Base-by-base conservation (phyloP, 2,888 invertebrate species). In the Erebia epiphron region DNA sequence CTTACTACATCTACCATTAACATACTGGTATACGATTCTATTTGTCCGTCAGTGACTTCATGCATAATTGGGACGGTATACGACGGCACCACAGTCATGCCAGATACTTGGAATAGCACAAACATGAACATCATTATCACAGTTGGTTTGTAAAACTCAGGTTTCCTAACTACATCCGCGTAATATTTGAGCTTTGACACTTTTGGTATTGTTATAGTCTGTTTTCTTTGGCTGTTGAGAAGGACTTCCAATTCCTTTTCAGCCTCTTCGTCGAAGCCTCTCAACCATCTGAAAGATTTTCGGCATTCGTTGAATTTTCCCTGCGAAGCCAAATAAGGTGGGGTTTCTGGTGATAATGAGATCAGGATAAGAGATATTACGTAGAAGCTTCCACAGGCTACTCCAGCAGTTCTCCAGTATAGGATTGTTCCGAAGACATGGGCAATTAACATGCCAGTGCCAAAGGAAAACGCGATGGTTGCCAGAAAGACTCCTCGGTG, bases 71-170 rank as follows among this genome's bases (percentile, higher is more conserved):
- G 91, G 1, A 96, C 95, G 0, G 96, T 95, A 77, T 96, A 96
- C 0, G 96, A 96, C 0, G 95, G 94, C 9, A 96, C 94, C 0
- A 96, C 96, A 67, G 96, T 96, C 80, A 95, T 94, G 0, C 96
- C 96, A 3, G 95, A 95, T 76, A 96, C 92, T 86, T 96, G 96
- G 73, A 95, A 95, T 7, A 95, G 93, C 0, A 95, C 89, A 79
- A 96, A 96, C 85, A 96, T 94, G 16, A 94, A 93, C 83, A 95
- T 94, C 86, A 96, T 94, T 50, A 95, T 94, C 3, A 94, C 74
- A 8, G 95, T 91, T 0, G 95, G 95, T 75, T 94, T 95, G 69
- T 94, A 88, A 79, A 95, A 95, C 79, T 94, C 94, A 0, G 94
- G 94, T 73, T 90, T 91, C 73, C 75, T 85, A 0, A 83, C 73